Evolutionary conservation across 2,888 invertebrate species (phyloP).

Genomic region (Eristalis pertinax): DNA sequence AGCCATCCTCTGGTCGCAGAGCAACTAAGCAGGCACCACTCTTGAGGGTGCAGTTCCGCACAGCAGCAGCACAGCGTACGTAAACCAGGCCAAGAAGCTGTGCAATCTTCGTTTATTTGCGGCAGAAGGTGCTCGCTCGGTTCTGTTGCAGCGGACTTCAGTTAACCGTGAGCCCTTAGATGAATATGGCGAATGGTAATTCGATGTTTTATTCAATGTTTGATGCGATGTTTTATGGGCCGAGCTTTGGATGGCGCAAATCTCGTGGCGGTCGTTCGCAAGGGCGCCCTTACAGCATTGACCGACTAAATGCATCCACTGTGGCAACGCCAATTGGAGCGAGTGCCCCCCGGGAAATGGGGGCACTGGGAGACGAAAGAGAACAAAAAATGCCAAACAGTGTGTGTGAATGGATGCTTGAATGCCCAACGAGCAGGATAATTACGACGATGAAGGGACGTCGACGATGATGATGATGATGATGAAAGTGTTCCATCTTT

Average conservation of each 20-base stretch:
- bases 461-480: background rate
- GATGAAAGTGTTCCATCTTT: constrained; percentile 8
- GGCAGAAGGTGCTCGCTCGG: background rate
- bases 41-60: constrained; percentile 54
- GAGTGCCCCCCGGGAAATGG: background rate
- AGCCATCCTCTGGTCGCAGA: background rate
- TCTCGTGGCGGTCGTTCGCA: background rate
- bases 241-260: constrained; percentile 34
- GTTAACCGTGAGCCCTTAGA: constrained; percentile 18
- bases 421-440: background rate
- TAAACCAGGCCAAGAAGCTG: constrained; percentile 59
- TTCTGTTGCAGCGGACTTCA: background rate
- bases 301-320: constrained; percentile 28
- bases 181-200: constrained; percentile 57
- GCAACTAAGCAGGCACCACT: background rate
- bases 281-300: constrained; percentile 56
- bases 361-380: background rate
- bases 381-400: background rate
- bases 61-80: background rate
- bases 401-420: background rate
- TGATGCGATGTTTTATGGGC: constrained; percentile 20
- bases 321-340: background rate
- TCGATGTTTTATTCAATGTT: constrained; percentile 35
- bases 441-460: background rate
- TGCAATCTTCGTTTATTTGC: constrained; percentile 12